Conservation (phyloP, 2,888 invertebrate genomes). For the Bursaphelenchus okinawaensis region DNA sequence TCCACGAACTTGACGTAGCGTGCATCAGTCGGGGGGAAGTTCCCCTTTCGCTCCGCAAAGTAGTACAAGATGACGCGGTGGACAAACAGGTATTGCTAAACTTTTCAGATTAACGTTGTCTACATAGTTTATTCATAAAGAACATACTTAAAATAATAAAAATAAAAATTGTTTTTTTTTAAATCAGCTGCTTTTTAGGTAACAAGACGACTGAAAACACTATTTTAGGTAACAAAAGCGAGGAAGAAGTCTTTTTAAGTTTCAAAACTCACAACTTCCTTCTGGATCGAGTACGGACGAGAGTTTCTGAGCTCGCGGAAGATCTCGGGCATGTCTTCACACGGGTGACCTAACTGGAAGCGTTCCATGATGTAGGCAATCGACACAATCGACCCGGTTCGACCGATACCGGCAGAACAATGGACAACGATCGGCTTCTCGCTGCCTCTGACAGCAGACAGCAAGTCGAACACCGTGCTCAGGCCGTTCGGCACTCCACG, state of each 20-base stretch:
- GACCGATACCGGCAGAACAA: slow-evolving; percentile 43
- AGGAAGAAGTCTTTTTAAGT: too few species aligned
- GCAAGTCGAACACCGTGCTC: slow-evolving; percentile 22
- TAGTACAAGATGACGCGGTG: slow-evolving; percentile 8
- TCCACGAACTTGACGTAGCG: too few species aligned
- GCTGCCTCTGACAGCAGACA: slow-evolving; percentile 34
- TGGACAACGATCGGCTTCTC: slow-evolving; percentile 41
- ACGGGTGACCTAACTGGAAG: slow-evolving; percentile 12
- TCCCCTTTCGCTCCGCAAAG: neutral
- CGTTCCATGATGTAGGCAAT: slow-evolving; percentile 33
- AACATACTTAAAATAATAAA: too few species aligned
- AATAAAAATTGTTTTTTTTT: too few species aligned
- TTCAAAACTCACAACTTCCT: slow-evolving; percentile 26
- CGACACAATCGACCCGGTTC: slow-evolving; percentile 37
- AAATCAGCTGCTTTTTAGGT: too few species aligned
- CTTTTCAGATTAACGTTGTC: too few species aligned
- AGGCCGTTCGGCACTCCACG: slow-evolving; percentile 23
- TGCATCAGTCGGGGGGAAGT: too few species aligned
- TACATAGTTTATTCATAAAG: too few species aligned
- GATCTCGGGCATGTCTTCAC: slow-evolving; percentile 33
- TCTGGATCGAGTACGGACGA: slow-evolving; percentile 38
- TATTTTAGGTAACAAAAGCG: too few species aligned
- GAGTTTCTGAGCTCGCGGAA: slow-evolving; percentile 33
- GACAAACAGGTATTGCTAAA: slow-evolving; percentile 8
- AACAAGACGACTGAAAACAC: too few species aligned